phyloP scores from a whole-genome alignment of 1,140 invertebrate genomes.

The Atopsyche davidsoni region DNA sequence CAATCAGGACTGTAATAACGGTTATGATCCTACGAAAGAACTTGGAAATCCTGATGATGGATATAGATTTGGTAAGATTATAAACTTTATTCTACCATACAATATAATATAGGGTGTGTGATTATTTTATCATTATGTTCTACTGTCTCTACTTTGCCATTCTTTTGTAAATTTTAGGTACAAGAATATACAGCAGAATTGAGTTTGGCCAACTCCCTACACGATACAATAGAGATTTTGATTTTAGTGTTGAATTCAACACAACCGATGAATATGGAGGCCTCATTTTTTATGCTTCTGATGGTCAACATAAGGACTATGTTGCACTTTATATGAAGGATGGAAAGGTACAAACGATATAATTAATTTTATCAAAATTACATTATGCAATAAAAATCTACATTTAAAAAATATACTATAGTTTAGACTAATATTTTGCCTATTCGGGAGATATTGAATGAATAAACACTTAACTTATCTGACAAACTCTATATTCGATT shows the following conservation, averaged over 20 bases:
- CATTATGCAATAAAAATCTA: constrained; percentile 1
- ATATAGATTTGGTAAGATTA: constrained; percentile 46
- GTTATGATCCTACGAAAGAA: constrained; percentile 34
- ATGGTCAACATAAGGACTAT: constrained; percentile 64
- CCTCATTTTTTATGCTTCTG: constrained; percentile 73
- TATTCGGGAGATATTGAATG: too few relatives aligned
- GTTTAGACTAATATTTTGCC: too few relatives aligned
- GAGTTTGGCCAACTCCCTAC: constrained; percentile 61
- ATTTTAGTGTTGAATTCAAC: constrained; percentile 76
- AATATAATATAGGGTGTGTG: background rate
- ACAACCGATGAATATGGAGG: constrained; percentile 74
- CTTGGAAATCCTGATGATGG: constrained; percentile 38
- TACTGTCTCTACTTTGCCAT: background rate
- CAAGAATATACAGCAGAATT: constrained; percentile 62
- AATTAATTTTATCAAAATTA: background rate
- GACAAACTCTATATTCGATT: too few relatives aligned
- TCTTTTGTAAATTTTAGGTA: constrained; percentile 48
- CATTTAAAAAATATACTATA: background rate
- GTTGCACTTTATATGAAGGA: constrained; percentile 75
- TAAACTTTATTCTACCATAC: constrained; percentile 3
- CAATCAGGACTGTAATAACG: constrained; percentile 1
- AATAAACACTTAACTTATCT: constrained; percentile 18
- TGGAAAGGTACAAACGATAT: constrained; percentile 59
- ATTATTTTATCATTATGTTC: constrained; percentile 12
- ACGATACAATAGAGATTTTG: constrained; percentile 59